Percentiles rank a stretch among this genome's conserved stretches.
Evolutionary conservation across 2,797 vertebrate species (phyloP).

Genomic region (Alectoris magna): DNA sequence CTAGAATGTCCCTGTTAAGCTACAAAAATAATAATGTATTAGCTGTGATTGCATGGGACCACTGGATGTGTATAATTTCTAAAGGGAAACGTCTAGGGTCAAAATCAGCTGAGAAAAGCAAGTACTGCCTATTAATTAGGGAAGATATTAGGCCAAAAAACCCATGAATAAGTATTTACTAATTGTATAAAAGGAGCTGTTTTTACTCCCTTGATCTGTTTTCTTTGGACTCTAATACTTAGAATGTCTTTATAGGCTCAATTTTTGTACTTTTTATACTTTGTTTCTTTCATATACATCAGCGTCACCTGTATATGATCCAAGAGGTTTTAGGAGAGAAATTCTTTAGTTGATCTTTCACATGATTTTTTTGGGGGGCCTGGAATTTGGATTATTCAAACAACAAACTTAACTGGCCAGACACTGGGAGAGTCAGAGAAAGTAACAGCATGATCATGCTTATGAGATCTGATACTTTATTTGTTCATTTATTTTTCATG

Average conservation of each 20-base stretch:
- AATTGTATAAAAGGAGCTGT: background rate
- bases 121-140: background rate
- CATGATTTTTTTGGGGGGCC: background rate
- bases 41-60: background rate
- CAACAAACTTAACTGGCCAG: background rate
- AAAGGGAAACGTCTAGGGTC: background rate
- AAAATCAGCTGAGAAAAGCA: background rate
- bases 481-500: background rate
- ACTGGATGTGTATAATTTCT: background rate
- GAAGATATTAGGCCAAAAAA: background rate
- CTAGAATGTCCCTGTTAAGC: background rate
- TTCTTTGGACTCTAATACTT: background rate
- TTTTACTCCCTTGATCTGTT: background rate
- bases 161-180: background rate
- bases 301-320: background rate
- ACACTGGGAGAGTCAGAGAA: background rate
- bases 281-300: background rate
- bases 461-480: background rate
- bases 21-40: background rate
- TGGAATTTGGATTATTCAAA: background rate
- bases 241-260: background rate
- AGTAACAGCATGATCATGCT: background rate
- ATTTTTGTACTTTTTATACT: background rate
- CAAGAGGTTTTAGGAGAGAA: background rate
- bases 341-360: background rate